Percentiles rank a stretch among this genome's conserved stretches.
Evolutionary conservation across 1,140 invertebrate species (phyloP).

Genomic region (Lepidurus apus): DNA sequence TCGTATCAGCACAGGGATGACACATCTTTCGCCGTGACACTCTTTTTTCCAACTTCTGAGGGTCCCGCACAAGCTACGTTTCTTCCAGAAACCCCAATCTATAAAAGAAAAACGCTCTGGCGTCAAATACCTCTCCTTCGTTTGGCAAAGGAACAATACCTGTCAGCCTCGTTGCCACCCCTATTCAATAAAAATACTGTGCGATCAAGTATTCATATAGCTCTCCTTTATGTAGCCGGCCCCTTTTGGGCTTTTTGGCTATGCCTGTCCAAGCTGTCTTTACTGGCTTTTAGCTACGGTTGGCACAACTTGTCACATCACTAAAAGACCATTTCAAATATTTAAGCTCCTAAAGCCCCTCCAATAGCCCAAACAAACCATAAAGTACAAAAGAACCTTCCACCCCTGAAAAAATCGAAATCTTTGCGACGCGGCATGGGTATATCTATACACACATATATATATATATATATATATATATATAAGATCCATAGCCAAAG

Average conservation of each 20-base stretch:
- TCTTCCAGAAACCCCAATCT: not conserved
- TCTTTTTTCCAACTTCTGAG: not conserved
- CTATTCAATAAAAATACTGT: constrained; percentile 16
- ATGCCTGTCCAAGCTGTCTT: constrained; percentile 14
- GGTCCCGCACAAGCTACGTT: constrained; percentile 4
- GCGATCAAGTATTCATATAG: constrained; percentile 22
- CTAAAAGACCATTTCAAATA: constrained; percentile 22
- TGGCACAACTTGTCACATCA: constrained; percentile 19
- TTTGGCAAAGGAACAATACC: not conserved
- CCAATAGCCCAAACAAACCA: constrained; percentile 15
- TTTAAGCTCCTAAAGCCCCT: constrained; percentile 19
- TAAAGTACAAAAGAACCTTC: not conserved
- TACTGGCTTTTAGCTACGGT: constrained; percentile 21
- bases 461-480: too few species aligned
- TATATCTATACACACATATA: not conserved
- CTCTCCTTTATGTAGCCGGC: not conserved
- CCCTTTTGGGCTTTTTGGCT: not conserved
- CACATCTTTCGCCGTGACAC: not conserved
- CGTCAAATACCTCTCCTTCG: not conserved
- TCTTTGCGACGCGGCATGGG: not conserved
- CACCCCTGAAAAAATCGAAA: not conserved
- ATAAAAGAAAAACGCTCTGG: not conserved
- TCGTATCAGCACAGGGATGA: not conserved
- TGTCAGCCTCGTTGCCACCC: constrained; percentile 17
- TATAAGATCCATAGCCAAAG: not conserved